phyloP scores from a whole-genome alignment of 2,113 vertebrate genomes.

The Ivindomyrus marchei region DNA sequence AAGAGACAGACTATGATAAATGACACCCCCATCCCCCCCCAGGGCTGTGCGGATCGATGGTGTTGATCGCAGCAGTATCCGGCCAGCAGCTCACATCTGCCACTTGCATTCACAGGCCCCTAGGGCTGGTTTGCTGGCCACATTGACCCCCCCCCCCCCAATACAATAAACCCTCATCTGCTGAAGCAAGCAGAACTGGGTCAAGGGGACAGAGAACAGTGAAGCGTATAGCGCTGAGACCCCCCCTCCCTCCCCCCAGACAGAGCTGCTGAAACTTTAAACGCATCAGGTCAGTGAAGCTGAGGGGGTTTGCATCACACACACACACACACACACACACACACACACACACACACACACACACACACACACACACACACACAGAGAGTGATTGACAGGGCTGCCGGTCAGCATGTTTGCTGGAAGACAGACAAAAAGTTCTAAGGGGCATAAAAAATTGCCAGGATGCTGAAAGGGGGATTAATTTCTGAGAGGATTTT shows the following conservation, averaged over 20 bases:
- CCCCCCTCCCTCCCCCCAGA: too few relatives aligned
- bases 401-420: background rate
- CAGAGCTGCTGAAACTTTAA: background rate
- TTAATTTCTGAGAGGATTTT: background rate
- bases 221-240: background rate
- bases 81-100: background rate
- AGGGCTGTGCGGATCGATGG: background rate
- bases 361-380: background rate
- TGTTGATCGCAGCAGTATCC: background rate
- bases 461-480: background rate
- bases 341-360: background rate
- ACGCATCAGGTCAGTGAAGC: background rate
- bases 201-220: background rate
- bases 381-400: background rate
- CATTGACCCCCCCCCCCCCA: background rate
- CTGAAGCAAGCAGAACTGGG: background rate
- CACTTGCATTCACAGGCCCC: background rate
- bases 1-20: background rate
- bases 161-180: background rate
- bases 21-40: background rate
- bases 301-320: background rate
- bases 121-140: background rate
- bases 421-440: background rate
- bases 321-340: too few relatives aligned
- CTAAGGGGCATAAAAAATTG: background rate